Percentiles rank a stretch among this genome's conserved stretches.
Conservation (phyloP, 2,888 invertebrate species). For the Luperina nickerlii region DNA sequence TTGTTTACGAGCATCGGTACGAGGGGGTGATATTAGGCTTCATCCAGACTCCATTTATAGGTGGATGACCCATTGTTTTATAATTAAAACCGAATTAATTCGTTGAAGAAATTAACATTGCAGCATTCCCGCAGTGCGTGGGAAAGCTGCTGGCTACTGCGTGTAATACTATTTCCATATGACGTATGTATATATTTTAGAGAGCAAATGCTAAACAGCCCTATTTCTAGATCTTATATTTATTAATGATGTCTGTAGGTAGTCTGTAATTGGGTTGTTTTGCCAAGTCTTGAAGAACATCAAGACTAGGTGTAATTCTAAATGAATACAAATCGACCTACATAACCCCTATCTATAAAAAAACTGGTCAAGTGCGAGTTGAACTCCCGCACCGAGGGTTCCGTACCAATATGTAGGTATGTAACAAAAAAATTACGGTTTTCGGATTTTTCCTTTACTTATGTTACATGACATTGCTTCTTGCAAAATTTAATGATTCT, state of each 20-base stretch:
- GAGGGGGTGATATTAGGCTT: slow-evolving; percentile 41
- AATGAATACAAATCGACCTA: slow-evolving; percentile 8
- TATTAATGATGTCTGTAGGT: slow-evolving; percentile 1
- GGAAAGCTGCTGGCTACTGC: slow-evolving; percentile 24
- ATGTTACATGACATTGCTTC: too few species aligned
- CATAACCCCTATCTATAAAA: background rate
- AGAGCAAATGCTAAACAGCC: slow-evolving; percentile 23
- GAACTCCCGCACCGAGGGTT: too few species aligned
- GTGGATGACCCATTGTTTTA: slow-evolving; percentile 62
- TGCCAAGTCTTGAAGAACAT: background rate
- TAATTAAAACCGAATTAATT: slow-evolving; percentile 43
- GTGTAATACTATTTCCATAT: slow-evolving; percentile 18
- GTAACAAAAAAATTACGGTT: too few species aligned
- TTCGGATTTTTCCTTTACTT: too few species aligned
- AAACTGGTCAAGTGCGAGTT: background rate
- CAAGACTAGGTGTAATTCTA: slow-evolving; percentile 4
- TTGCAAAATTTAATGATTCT: too few species aligned
- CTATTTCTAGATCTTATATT: slow-evolving; percentile 20
- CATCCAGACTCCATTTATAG: slow-evolving; percentile 50
- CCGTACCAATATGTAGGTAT: too few species aligned
- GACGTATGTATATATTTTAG: slow-evolving; percentile 31
- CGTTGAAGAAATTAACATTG: slow-evolving; percentile 38
- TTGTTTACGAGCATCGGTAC: slow-evolving; percentile 72
- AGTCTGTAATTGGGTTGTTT: background rate
- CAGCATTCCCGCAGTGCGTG: slow-evolving; percentile 43